Evolutionary conservation across 2,113 vertebrate species (phyloP).

Genomic region (Platycercus adscitus): DNA sequence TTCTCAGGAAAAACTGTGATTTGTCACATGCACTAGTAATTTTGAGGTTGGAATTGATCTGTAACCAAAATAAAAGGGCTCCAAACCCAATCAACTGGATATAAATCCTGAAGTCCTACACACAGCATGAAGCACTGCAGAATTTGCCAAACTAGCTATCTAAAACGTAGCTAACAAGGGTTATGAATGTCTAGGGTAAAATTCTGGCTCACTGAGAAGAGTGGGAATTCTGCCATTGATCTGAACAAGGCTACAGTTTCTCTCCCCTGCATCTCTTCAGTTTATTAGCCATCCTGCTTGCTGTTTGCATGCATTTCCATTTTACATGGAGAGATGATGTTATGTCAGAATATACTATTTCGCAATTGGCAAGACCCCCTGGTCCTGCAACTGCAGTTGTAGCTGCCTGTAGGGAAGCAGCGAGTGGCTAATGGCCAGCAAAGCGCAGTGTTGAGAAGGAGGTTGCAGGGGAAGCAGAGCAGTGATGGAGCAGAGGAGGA

Average conservation of each 20-base stretch:
- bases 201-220: not conserved
- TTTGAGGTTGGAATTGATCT: not conserved
- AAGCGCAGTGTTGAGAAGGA: not conserved
- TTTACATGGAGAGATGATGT: not conserved
- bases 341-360: conserved; percentile 43
- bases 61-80: not conserved
- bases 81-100: not conserved
- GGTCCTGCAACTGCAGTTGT: not conserved
- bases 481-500: not conserved
- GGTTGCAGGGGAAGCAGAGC: not conserved
- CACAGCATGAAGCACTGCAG: not conserved
- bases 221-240: conserved; percentile 28
- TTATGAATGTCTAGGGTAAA: conserved; percentile 26
- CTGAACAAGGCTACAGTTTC: conserved; percentile 9
- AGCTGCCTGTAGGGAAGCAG: not conserved
- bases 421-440: not conserved
- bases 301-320: conserved; percentile 21
- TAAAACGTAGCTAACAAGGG: not conserved
- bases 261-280: not conserved
- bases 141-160: not conserved
- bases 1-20: not conserved
- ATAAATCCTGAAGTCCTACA: not conserved
- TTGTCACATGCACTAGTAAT: not conserved
- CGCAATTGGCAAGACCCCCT: not conserved
- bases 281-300: conserved; percentile 7